Percentiles rank a stretch among this genome's conserved stretches.
Evolutionary conservation across 2,797 vertebrate genomes (phyloP).

Genomic region (Austrolebias charrua): DNA sequence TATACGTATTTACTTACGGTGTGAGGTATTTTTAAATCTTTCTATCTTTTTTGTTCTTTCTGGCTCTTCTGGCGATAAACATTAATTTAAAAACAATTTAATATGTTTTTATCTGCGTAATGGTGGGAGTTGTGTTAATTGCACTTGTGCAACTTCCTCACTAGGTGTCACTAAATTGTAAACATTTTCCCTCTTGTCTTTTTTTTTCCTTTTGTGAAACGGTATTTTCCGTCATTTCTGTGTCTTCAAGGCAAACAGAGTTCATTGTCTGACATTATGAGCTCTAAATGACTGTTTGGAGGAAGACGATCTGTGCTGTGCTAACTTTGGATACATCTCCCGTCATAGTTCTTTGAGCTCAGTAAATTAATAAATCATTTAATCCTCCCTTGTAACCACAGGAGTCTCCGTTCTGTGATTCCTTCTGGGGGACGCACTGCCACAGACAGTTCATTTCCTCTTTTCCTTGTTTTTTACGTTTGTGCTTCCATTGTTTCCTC

Average conservation of each 20-base stretch:
- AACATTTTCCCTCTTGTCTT: neutral
- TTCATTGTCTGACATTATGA: neutral
- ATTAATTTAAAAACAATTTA: too few relatives aligned
- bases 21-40: too few relatives aligned
- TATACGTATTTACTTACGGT: too few relatives aligned
- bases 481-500: constrained; percentile 46
- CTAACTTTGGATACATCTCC: constrained; percentile 47
- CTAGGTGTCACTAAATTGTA: constrained; percentile 3
- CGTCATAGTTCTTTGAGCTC: constrained; percentile 11
- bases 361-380: constrained; percentile 32
- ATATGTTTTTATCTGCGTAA: too few relatives aligned
- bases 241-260: neutral
- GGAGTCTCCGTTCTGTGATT: constrained; percentile 42
- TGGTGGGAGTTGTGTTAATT: neutral
- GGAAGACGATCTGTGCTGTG: constrained; percentile 3
- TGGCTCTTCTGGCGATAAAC: too few relatives aligned
- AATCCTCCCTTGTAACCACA: constrained; percentile 27
- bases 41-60: too few relatives aligned
- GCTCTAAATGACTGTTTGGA: constrained; percentile 16
- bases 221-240: constrained; percentile 2
- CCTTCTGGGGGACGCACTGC: constrained; percentile 34
- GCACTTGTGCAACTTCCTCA: neutral
- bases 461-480: constrained; percentile 25
- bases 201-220: neutral
- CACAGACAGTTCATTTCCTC: constrained; percentile 35